These are phyloP conservation scores for Coranthus polyacanthus DNA, from an alignment of 2,797 vertebrate species.

Conservation along the genomic window DNA sequence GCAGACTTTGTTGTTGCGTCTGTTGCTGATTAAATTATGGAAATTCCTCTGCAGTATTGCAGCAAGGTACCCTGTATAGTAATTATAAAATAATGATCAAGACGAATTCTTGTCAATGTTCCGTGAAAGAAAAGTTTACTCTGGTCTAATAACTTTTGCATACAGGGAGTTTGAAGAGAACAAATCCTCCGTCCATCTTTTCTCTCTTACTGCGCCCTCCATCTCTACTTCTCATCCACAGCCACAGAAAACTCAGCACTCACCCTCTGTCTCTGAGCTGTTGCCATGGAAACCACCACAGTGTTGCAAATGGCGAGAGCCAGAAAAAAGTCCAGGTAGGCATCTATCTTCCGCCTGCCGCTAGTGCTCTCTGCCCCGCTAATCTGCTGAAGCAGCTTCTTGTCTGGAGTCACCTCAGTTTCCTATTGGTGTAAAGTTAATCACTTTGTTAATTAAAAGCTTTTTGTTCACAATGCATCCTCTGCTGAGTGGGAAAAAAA, in stretches of 20 bases:
- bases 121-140: not conserved
- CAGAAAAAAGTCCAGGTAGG: slow-evolving; percentile 93
- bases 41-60: slow-evolving; percentile 3
- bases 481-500: slow-evolving; percentile 18
- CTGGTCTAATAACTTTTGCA: slow-evolving; percentile 8
- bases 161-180: slow-evolving; percentile 6
- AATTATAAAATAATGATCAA: slow-evolving; percentile 13
- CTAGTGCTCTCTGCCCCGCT: slow-evolving; percentile 75
- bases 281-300: slow-evolving; percentile 94
- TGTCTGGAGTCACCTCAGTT: slow-evolving; percentile 93
- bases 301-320: slow-evolving; percentile 97
- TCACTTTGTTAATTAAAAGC: slow-evolving; percentile 60
- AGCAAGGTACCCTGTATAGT: not conserved
- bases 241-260: slow-evolving; percentile 64
- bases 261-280: slow-evolving; percentile 91
- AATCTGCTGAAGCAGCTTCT: slow-evolving; percentile 88
- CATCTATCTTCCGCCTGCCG: slow-evolving; percentile 67
- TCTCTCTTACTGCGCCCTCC: slow-evolving; percentile 41
- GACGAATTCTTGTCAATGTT: not conserved
- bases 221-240: slow-evolving; percentile 60
- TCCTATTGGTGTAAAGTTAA: slow-evolving; percentile 85
- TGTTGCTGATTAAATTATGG: slow-evolving; percentile 8
- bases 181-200: slow-evolving; percentile 35
- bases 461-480: slow-evolving; percentile 31
- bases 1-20: slow-evolving; percentile 11